Base-by-base conservation (phyloP, 2,888 invertebrate species). In the Hylaea fasciaria region DNA sequence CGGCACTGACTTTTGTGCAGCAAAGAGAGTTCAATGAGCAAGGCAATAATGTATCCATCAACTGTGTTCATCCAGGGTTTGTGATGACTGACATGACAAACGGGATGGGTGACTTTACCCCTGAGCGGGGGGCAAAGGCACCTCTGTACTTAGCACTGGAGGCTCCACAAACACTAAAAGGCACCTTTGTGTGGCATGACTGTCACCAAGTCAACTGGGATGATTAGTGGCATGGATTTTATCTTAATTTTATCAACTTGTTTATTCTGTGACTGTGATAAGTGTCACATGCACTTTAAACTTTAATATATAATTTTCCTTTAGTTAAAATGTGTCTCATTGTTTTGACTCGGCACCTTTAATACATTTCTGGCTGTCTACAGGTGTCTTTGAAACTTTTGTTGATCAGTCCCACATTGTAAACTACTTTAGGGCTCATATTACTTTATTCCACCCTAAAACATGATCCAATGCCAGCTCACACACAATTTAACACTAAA, bases 201-300 rank as follows among this genome's bases (percentile, higher is more conserved):
- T 87, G 91, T 73, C 91, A 90, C 70, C 85, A 86, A 82, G 91
- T 92, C 49, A 92, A 92, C 77, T 92, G 92, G 92, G 91, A 92
- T 77, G 92, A 92, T 80, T 91, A 84, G 80, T 73, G 71, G 75
- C 78, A 75, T 76, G 72, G 74, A 76, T 77, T 71, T 65, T 68
- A 76, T 70, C 77, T 74, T 77, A 22, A 73, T 80, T 78, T 77
- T 82, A 81, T 77, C 77, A 82, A 85, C 82, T 82, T 80, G 81
- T 85, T 85, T 83, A 81, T 81, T 83, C 84, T 55, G 70, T 68
- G 65, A 64, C 88, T 89, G 90, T 90, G 91, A 90, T 91, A 90
- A 86, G 91, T 91, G 89, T 91, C 85, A 86, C 87, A 82, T 80
- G 81, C 88, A 88, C 87, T 89, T 86, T 82, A 89, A 89, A 87